Evolutionary conservation across 2,888 invertebrate species (phyloP).

Genomic region (Galeruca laticollis): DNA sequence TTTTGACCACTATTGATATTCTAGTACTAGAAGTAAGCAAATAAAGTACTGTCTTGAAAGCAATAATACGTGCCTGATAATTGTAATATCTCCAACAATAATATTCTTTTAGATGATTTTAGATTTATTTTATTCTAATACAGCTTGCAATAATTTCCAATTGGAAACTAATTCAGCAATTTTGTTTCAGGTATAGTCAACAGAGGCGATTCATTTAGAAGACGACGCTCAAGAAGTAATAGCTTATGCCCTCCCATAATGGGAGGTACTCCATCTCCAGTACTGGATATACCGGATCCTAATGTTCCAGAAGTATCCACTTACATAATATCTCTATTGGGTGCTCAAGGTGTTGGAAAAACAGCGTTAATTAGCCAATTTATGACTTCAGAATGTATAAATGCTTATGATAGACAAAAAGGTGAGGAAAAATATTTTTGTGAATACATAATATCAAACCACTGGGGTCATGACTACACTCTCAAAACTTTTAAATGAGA

Average conservation of each 20-base stretch:
- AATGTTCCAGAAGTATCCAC: conserved; percentile 65
- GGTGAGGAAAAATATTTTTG: conserved; percentile 67
- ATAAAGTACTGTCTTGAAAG: no score
- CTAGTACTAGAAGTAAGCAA: no score
- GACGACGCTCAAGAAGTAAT: conserved; percentile 85
- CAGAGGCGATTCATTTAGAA: conserved; percentile 92
- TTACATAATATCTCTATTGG: conserved; percentile 82
- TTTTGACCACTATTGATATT: no score
- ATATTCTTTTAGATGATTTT: no score
- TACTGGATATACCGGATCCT: conserved; percentile 69
- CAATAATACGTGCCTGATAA: no score
- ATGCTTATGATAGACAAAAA: conserved; percentile 90
- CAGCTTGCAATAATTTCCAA: no score
- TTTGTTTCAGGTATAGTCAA: conserved; percentile 84
- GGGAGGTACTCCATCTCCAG: conserved; percentile 61
- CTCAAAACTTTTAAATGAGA: no score
- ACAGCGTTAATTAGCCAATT: conserved; percentile 89
- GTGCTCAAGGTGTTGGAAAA: conserved; percentile 86
- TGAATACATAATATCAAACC: not conserved
- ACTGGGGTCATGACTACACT: no score
- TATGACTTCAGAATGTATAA: conserved; percentile 93
- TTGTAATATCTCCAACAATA: no score
- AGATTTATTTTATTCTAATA: no score
- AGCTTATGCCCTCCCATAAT: conserved; percentile 76
- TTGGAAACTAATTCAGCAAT: not conserved